Base-by-base conservation (phyloP, 1,140 invertebrate genomes). In the Bombus ignitus region DNA sequence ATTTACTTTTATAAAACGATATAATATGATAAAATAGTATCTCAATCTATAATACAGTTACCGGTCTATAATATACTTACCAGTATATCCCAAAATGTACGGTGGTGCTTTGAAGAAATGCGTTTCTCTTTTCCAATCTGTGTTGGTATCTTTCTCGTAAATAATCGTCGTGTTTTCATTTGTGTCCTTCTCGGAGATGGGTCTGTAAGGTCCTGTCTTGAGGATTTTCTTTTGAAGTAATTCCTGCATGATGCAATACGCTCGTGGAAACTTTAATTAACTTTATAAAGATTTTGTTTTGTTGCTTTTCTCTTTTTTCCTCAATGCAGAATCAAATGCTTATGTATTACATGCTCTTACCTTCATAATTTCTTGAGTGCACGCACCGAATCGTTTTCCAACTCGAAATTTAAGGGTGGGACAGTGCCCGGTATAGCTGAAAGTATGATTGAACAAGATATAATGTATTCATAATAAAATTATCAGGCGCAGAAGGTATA, bases 401-500 rank as follows among this genome's bases (percentile, higher is more conserved):
- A 96, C 96, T 85, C 96, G 96, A 89, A 97, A 97, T 88, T 97
- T 97, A 39, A 97, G 94, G 59, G 97, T 96, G 65, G 97, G 97
- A 94, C 97, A 97, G 89, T 97, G 97, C n/a, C 97, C 97, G 6
- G 97, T 97, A 90, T 97, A 97, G 83, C 97, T 97, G 94, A 72
- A 72, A 12, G 25, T 42, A 42, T 42, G 1, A 42, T 70, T 5
- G 22, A 70, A 32, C 35, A 70, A 70, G 10, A 22, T 70, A 32
- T 22, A n/a, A 42, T 6, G 15, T 72, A 44, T 4, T 39, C 37
- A 28, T 39, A 70, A 70, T 18, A 39, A 9, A 39, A 70, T 9
- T 8, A 13, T 9, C 18, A 37, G 15, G 1, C 12, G 1, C 9
- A 28, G 5, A 39, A 70, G 15, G 8, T 9, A 8, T 53, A 25